Conservation (phyloP, 2,797 vertebrate species). For the Lindbergichthys nudifrons region DNA sequence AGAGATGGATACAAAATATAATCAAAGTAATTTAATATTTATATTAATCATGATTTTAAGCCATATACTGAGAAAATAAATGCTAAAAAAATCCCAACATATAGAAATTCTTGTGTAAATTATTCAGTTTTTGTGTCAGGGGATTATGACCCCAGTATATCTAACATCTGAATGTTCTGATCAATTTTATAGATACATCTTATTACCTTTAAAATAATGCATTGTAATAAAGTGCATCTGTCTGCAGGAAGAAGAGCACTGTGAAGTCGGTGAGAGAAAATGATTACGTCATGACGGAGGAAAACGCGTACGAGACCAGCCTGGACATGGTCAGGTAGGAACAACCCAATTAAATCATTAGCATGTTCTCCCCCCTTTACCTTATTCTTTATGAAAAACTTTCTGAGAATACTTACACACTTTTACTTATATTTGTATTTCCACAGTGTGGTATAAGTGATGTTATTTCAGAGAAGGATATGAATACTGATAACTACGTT, state of each 20-base stretch:
- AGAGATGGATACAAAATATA: background rate
- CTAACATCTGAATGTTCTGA: background rate
- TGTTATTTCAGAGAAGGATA: background rate
- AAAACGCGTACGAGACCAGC: background rate
- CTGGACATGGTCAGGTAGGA: slow-evolving; percentile 68
- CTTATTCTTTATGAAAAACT: background rate
- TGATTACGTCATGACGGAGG: slow-evolving; percentile 16
- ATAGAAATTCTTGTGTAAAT: background rate
- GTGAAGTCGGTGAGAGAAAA: background rate
- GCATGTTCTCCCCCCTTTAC: background rate
- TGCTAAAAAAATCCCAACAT: background rate
- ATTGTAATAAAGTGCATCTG: background rate
- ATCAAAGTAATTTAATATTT: background rate
- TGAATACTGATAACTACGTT: background rate
- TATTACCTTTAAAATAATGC: background rate
- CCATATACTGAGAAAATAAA: background rate
- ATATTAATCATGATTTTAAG: background rate
- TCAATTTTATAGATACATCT: background rate
- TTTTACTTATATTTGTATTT: background rate
- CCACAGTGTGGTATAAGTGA: background rate
- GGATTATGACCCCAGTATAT: background rate
- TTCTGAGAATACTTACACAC: background rate
- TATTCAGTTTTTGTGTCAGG: background rate
- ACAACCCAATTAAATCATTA: background rate
- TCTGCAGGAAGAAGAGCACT: background rate